These are phyloP conservation scores for Nomada lathburiana DNA, from an alignment of 2,888 invertebrate species.

Conservation along the genomic window DNA sequence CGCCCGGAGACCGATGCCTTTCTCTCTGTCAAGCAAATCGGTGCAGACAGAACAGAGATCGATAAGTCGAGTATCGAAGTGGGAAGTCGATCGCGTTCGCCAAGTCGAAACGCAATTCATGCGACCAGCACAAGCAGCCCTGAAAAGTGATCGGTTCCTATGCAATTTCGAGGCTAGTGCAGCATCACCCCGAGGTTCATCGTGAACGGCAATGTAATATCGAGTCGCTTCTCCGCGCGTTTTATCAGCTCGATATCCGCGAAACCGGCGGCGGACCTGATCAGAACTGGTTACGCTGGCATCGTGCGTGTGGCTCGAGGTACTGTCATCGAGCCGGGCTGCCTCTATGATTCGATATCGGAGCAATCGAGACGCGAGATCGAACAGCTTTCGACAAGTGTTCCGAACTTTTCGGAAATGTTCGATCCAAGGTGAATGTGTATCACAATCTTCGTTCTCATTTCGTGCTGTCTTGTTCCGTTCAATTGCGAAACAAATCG, in stretches of 20 bases:
- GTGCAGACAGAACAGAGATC: not conserved
- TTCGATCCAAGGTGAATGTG: too few relatives aligned
- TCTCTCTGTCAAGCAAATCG: too few relatives aligned
- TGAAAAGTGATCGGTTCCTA: constrained; percentile 32
- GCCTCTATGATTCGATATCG: not conserved
- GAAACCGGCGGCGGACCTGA: constrained; percentile 6
- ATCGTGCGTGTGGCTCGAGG: not conserved
- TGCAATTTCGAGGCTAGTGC: constrained; percentile 45
- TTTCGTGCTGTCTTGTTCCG: too few relatives aligned
- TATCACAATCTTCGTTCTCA: too few relatives aligned
- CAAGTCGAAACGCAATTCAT: constrained; percentile 39
- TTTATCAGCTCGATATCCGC: constrained; percentile 49
- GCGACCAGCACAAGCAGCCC: not conserved
- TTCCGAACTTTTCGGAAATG: too few relatives aligned
- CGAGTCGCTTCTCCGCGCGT: constrained; percentile 23
- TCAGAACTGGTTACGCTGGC: constrained; percentile 22
- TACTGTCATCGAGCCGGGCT: not conserved
- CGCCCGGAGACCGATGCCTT: not conserved
- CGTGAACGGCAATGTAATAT: constrained; percentile 38
- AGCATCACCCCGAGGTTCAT: constrained; percentile 10
- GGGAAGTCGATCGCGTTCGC: constrained; percentile 29
- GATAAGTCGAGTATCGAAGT: not conserved
- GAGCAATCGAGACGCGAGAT: not conserved
- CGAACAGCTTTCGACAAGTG: too few relatives aligned
- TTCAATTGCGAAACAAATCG: too few relatives aligned